Base-by-base conservation (phyloP, 2,113 vertebrate species). In the Ceyx melanurus region DNA sequence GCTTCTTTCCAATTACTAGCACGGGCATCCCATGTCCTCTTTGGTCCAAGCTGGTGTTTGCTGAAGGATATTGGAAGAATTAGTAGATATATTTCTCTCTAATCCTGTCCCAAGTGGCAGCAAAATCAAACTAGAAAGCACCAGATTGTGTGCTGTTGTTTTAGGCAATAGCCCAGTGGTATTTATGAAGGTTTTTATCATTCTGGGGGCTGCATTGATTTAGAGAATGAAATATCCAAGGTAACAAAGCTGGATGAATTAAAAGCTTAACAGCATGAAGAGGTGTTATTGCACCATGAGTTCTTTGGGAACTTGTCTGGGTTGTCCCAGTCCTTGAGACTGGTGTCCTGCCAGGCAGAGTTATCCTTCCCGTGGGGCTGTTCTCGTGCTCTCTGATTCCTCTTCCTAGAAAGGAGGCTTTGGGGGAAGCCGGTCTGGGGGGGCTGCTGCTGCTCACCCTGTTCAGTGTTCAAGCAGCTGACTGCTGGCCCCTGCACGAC, bases 221-320 rank as follows among this genome's bases (percentile, higher is more conserved):
- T 46, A 74, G 82, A 81, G 61, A 91, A 50, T 0, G 6, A 64
- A 75, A 83, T 22, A 88, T 37, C 57, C 83, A 82, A 83, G 93
- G 94, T 92, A 98, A 95, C 95, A 94, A 97, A 97, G 86, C 95
- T 64, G 26, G 74, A 76, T 84, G 96, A 96, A 96, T 97, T 95
- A 97, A 96, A 96, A 96, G 96, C 94, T 98, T 97, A 97, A 96
- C 88, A 93, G 96, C 95, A 95, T 94, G 93, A 19, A 88, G 86
- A 65, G 61, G 89, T 80, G 64, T 97, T 92, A 94, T 6, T 96
- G 93, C 93, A 71, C 56, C 88, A 66, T 90, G 50, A 78, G 95
- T 94, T 91, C 91, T 87, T 84, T 20, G 33, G 93, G 96, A 96
- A 94, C 86, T 94, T 78, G 79, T 60, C 75, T 54, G 91, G 66